Conservation (phyloP, 2,888 invertebrate genomes). For the Hyalella azteca region DNA sequence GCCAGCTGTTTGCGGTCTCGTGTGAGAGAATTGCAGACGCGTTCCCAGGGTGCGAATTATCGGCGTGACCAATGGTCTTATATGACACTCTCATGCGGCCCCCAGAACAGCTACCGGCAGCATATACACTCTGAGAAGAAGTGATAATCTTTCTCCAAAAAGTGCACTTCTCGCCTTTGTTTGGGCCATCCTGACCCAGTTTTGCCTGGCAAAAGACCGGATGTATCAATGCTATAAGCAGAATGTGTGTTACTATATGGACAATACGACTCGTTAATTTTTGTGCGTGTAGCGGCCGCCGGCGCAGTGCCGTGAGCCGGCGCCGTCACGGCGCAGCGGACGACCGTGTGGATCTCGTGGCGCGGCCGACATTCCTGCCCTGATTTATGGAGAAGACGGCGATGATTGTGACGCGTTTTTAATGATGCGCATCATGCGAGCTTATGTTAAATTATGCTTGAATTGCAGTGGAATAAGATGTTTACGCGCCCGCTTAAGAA, state of each 20-base stretch:
- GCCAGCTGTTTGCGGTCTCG: too few species aligned
- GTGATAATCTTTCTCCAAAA: too few species aligned
- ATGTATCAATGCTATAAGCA: too few species aligned
- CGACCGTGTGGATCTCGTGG: background rate
- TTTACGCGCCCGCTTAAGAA: background rate
- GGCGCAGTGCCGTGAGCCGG: background rate
- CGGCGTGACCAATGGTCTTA: background rate
- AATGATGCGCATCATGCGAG: background rate
- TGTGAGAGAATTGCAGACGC: too few species aligned
- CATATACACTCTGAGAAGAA: too few species aligned
- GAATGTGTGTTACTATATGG: too few species aligned
- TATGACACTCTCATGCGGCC: too few species aligned
- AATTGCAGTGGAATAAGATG: background rate
- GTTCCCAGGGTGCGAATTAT: background rate
- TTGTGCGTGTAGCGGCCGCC: background rate
- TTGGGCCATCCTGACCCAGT: too few species aligned
- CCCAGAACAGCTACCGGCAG: too few species aligned
- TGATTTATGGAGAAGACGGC: slow-evolving; percentile 1
- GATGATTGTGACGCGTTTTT: background rate
- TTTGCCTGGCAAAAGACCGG: too few species aligned
- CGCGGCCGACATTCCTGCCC: background rate
- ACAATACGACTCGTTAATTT: too few species aligned
- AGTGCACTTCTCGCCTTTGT: too few species aligned
- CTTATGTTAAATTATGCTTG: background rate
- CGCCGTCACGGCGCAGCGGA: background rate